Base-by-base conservation (phyloP, 1,140 invertebrate genomes). In the Caenorhabditis brenneri region DNA sequence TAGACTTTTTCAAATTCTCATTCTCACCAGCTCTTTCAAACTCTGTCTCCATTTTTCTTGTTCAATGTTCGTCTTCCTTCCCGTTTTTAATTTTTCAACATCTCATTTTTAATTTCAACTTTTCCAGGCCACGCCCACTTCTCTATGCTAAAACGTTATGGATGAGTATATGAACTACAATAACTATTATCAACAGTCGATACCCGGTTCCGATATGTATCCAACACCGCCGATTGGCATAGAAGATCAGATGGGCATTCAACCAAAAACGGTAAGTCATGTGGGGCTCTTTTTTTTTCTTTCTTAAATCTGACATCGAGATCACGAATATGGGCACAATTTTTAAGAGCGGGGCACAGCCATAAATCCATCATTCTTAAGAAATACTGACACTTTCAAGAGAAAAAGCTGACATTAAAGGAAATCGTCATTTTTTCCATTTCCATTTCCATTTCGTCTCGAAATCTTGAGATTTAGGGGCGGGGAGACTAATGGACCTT, bases 391-490 rank as follows among this genome's bases (percentile, higher is more conserved):
- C 65, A 42, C 9, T n/a, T n/a, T n/a, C n/a, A n/a, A n/a, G n/a
- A n/a, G n/a, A n/a, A n/a, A n/a, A n/a, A n/a, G n/a, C n/a, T 74
- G 65, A 74, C 36, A 74, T 74, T 74, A 74, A 74, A 74, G 22
- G 22, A 24, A 46, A 74, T 74, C 65, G 65, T 46, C 65, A 74
- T 42, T 74, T 74, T 74, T 24, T 24, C 12, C 27, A n/a, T 58
- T n/a, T n/a, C 19, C 15, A 65, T 27, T 65, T 65, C 60, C 12
- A 65, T 29, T n/a, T 53, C n/a, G n/a, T 58, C 31, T 1, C 6
- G n/a, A 74, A 24, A 74, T 24, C 65, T 36, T 36, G 36, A 46
- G 65, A 74, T 46, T 74, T 74, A 36, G 15, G 31, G 2, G 19
- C 22, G 12, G 36, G 12, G 36, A 39, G 36, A 16, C 36, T 74